Evolutionary conservation across 2,113 vertebrate genomes (phyloP).

Genomic region (Typhlomys cinereus): DNA sequence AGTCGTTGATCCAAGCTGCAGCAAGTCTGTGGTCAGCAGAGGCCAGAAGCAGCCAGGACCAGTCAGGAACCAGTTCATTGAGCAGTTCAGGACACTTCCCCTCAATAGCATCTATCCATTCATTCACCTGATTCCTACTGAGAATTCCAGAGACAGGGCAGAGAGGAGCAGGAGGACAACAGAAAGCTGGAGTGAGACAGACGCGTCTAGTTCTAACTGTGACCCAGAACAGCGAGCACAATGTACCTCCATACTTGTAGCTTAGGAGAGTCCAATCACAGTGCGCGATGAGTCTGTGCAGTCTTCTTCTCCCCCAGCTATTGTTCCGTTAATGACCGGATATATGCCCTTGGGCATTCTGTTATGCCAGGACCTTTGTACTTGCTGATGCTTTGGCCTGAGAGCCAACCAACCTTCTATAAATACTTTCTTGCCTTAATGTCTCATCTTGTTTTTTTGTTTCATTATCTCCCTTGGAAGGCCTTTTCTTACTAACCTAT

Average conservation of each 20-base stretch:
- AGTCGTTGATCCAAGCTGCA: neutral
- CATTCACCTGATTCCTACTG: neutral
- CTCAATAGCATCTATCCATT: neutral
- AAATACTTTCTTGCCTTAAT: conserved; percentile 14
- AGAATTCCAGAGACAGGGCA: neutral
- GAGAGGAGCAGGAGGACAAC: neutral
- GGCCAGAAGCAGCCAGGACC: neutral
- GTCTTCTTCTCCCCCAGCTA: neutral
- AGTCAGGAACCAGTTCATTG: neutral
- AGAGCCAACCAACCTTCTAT: neutral
- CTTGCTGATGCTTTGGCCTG: neutral
- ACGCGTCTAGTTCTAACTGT: neutral
- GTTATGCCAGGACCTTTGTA: conserved; percentile 15
- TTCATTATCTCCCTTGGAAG: conserved; percentile 22
- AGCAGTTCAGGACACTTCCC: neutral
- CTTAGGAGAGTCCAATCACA: neutral
- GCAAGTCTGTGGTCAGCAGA: neutral
- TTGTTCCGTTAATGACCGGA: neutral
- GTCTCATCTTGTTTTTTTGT: conserved; percentile 24
- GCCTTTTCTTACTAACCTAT: neutral
- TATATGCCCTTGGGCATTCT: neutral
- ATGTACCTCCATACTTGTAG: neutral
- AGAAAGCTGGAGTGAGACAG: neutral
- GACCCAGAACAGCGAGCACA: neutral
- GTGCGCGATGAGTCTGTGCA: neutral